A percentile compares a stretch with the other conserved stretches of the same genome.
These are phyloP conservation scores for Melospiza melodia DNA, from an alignment of 2,113 vertebrate genomes.

Conservation along the genomic window DNA sequence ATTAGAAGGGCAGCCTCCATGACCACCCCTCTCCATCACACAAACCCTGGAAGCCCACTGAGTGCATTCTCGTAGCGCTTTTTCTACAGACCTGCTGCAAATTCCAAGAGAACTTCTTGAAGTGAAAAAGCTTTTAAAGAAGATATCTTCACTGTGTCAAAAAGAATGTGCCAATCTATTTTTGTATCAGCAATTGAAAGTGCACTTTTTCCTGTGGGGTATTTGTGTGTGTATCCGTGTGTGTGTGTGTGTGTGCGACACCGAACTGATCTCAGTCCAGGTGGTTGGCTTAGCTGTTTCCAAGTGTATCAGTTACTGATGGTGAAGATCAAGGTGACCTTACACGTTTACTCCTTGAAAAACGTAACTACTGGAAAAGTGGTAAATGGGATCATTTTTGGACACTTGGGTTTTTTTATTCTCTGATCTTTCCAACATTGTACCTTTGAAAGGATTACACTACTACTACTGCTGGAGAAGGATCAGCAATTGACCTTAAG, in stretches of 20 bases:
- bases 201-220: slow-evolving; percentile 66
- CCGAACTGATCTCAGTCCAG: neutral
- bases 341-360: slow-evolving; percentile 1
- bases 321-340: slow-evolving; percentile 38
- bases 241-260: neutral
- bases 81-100: slow-evolving; percentile 38
- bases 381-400: slow-evolving; percentile 48
- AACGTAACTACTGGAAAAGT: slow-evolving; percentile 36
- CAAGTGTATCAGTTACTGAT: slow-evolving; percentile 14
- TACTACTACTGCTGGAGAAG: slow-evolving; percentile 1
- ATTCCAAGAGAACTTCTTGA: slow-evolving; percentile 6
- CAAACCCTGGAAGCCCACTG: neutral
- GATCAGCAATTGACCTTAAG: slow-evolving; percentile 40
- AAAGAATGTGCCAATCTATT: slow-evolving; percentile 77
- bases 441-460: slow-evolving; percentile 34
- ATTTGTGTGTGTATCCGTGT: neutral
- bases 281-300: slow-evolving; percentile 36
- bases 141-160: slow-evolving; percentile 60
- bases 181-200: slow-evolving; percentile 73
- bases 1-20: neutral
- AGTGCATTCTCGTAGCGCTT: slow-evolving; percentile 29
- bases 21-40: neutral
- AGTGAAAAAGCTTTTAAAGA: slow-evolving; percentile 51
- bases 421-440: slow-evolving; percentile 43
- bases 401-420: neutral